These are phyloP conservation scores for Mesorhabditis spiculigera DNA, from an alignment of 2,888 invertebrate species.

Conservation along the genomic window DNA sequence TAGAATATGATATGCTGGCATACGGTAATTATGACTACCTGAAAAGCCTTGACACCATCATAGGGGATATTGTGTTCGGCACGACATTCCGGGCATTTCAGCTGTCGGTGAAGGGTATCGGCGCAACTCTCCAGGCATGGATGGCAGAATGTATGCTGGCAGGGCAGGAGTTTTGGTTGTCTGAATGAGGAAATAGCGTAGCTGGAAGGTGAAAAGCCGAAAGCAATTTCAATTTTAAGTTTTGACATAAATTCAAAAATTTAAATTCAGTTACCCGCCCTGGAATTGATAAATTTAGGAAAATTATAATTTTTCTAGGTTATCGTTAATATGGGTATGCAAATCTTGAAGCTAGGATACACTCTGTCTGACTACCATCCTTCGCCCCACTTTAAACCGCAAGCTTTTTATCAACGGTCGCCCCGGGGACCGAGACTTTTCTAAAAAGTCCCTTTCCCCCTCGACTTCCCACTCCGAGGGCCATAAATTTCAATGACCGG, in stretches of 20 bases:
- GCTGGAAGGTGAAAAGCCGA: no score
- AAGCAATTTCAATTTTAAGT: no score
- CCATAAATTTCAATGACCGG: background rate
- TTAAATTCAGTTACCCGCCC: background rate
- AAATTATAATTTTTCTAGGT: no score
- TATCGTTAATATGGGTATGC: no score
- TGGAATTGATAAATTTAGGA: no score
- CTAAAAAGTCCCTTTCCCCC: background rate
- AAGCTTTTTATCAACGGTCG: no score
- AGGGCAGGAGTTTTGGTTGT: conserved; percentile 79
- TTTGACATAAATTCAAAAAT: conserved; percentile 13
- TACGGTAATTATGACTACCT: conserved; percentile 12
- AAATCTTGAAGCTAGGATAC: no score
- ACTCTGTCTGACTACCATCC: no score
- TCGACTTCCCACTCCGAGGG: background rate
- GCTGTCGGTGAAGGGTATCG: conserved; percentile 59
- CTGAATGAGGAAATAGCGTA: conserved; percentile 28
- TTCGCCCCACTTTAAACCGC: no score
- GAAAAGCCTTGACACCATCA: conserved; percentile 60
- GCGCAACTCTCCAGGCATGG: conserved; percentile 81
- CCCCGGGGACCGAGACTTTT: no score
- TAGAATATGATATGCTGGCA: background rate
- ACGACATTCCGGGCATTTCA: conserved; percentile 68
- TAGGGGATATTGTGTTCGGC: conserved; percentile 63
- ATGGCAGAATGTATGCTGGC: conserved; percentile 97